Conservation (phyloP, 2,888 invertebrate species). For the Neria commutata region DNA sequence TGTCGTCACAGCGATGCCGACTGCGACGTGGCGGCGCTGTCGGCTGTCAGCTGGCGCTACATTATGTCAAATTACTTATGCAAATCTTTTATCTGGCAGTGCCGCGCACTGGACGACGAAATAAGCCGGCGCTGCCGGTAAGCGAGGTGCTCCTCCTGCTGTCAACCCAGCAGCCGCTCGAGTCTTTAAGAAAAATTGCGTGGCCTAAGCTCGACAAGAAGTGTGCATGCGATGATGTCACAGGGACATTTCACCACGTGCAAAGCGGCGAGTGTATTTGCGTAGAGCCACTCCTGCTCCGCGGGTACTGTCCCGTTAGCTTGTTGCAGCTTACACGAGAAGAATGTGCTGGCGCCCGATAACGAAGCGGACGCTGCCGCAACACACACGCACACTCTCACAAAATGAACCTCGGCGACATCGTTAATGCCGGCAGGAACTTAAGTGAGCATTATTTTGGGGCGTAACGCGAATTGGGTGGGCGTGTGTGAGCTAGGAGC, state of each 20-base stretch:
- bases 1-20: too few species aligned
- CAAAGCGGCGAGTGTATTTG: slow-evolving; percentile 37
- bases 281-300: slow-evolving; percentile 26
- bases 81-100: slow-evolving; percentile 53
- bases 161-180: too few species aligned
- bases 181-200: slow-evolving; percentile 38
- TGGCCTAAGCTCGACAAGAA: slow-evolving; percentile 48
- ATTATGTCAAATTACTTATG: slow-evolving; percentile 56
- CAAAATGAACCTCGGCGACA: not conserved
- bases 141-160: too few species aligned
- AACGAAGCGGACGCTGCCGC: not conserved
- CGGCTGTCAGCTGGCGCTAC: slow-evolving; percentile 46
- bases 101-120: slow-evolving; percentile 25
- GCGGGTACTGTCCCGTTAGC: not conserved
- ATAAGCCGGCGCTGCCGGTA: not conserved
- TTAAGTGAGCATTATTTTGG: not conserved
- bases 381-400: not conserved
- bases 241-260: not conserved
- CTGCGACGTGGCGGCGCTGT: slow-evolving; percentile 42
- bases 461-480: not conserved
- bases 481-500: too few species aligned
- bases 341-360: not conserved
- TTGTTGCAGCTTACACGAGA: not conserved
- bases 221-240: slow-evolving; percentile 26
- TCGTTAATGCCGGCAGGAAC: not conserved